Evolutionary conservation across 2,797 vertebrate genomes (phyloP).

Genomic region (Acrossocheilus wenchowensis): DNA sequence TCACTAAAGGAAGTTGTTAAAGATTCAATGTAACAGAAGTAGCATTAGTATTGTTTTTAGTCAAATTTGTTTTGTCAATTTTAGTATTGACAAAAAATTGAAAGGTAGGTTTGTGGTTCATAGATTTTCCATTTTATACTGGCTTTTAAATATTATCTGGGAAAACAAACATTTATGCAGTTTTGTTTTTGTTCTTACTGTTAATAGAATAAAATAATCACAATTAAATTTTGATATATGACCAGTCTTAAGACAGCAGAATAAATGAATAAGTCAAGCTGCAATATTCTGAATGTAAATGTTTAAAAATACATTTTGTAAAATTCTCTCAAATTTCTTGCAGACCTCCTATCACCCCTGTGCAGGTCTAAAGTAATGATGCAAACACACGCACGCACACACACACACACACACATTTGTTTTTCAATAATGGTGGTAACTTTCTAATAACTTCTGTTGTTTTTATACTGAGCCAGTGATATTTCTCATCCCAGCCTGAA

Average conservation of each 20-base stretch:
- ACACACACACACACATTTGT: constrained; percentile 27
- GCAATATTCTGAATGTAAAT: not conserved
- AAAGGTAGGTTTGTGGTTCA: not conserved
- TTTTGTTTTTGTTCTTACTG: not conserved
- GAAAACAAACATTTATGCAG: too few relatives aligned
- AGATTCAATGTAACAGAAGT: not conserved
- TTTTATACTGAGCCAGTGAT: not conserved
- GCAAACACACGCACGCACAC: constrained; percentile 33
- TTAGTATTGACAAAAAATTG: not conserved
- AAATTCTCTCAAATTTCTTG: not conserved
- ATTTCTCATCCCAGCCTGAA: not conserved
- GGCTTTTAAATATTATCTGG: too few relatives aligned
- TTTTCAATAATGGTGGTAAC: not conserved
- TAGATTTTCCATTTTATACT: too few relatives aligned
- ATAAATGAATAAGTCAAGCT: not conserved
- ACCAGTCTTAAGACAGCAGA: not conserved
- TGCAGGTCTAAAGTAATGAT: not conserved
- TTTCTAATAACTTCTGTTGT: not conserved
- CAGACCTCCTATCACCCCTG: not conserved
- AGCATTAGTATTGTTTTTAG: too few relatives aligned
- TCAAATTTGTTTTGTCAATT: too few relatives aligned
- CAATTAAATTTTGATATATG: not conserved
- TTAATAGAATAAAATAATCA: not conserved
- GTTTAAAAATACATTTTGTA: too few relatives aligned
- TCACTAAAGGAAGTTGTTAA: not conserved